These are phyloP conservation scores for Ferrisia virgata DNA, from an alignment of 2,888 invertebrate species.

Conservation along the genomic window DNA sequence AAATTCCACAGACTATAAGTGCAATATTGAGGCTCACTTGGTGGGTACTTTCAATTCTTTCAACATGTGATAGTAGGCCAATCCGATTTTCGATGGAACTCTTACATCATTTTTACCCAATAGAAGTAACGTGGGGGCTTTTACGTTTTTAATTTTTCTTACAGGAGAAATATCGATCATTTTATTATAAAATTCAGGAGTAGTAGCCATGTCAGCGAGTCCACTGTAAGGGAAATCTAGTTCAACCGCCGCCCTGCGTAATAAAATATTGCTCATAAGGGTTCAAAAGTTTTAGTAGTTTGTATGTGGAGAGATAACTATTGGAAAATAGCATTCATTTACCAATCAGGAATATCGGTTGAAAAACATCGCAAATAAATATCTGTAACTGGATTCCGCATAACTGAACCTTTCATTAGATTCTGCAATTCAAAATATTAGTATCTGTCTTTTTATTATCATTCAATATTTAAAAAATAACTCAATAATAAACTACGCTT, in stretches of 20 bases:
- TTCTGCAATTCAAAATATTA: slow-evolving; percentile 53
- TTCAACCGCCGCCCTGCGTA: slow-evolving; percentile 64
- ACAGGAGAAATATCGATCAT: slow-evolving; percentile 71
- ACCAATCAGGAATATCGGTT: slow-evolving; percentile 88
- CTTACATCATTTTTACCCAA: slow-evolving; percentile 77
- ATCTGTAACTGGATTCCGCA: slow-evolving; percentile 80
- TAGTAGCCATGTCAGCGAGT: slow-evolving; percentile 57
- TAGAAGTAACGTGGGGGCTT: slow-evolving; percentile 74
- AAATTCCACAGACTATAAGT: slow-evolving; percentile 36
- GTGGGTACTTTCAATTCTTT: slow-evolving; percentile 64
- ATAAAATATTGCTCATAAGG: not conserved
- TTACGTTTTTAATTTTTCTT: slow-evolving; percentile 64
- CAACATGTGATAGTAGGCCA: slow-evolving; percentile 67
- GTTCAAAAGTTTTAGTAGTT: too few species aligned
- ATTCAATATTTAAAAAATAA: not conserved
- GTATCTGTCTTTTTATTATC: not conserved
- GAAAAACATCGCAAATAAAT: slow-evolving; percentile 67
- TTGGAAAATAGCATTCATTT: slow-evolving; percentile 54
- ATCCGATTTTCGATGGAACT: slow-evolving; percentile 73
- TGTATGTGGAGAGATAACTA: too few species aligned
- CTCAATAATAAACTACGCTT: slow-evolving; percentile 48
- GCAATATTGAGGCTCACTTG: slow-evolving; percentile 58
- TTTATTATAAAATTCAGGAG: slow-evolving; percentile 53
- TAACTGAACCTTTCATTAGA: slow-evolving; percentile 68
- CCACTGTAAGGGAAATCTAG: slow-evolving; percentile 61